Conservation (phyloP, 2,113 vertebrate species). For the Notothenia rossii region DNA sequence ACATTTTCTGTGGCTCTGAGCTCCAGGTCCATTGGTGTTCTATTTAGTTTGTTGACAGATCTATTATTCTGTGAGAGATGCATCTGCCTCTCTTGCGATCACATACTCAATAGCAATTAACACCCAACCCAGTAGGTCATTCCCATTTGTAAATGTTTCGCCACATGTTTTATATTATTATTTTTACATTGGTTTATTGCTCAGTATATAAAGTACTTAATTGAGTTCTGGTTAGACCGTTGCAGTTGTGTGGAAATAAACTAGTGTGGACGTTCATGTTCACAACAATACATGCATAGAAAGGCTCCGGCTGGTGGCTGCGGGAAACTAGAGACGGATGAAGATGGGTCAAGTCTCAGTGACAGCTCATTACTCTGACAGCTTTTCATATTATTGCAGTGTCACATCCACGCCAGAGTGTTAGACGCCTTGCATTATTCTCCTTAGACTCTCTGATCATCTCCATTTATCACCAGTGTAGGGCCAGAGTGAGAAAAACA, state of each 20-base stretch:
- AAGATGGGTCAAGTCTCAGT: slow-evolving; percentile 3
- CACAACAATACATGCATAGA: slow-evolving; percentile 14
- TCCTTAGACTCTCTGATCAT: slow-evolving; percentile 30
- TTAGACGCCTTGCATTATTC: slow-evolving; percentile 39
- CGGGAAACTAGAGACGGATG: slow-evolving; percentile 37
- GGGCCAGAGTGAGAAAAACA: slow-evolving; percentile 15
- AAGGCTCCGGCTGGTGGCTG: slow-evolving; percentile 10
- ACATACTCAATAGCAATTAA: too few relatives aligned
- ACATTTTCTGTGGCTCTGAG: too few relatives aligned
- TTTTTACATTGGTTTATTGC: too few relatives aligned
- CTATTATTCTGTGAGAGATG: too few relatives aligned
- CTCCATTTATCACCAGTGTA: slow-evolving; percentile 37
- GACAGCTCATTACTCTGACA: slow-evolving; percentile 48
- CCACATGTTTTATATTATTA: too few relatives aligned
- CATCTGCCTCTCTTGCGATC: too few relatives aligned
- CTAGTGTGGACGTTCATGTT: background rate
- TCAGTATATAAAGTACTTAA: too few relatives aligned
- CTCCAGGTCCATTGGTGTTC: too few relatives aligned
- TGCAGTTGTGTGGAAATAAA: slow-evolving; percentile 9
- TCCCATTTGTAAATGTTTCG: too few relatives aligned
- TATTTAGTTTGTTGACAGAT: too few relatives aligned
- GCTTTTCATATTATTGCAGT: slow-evolving; percentile 47
- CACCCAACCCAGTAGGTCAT: too few relatives aligned
- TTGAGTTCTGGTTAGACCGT: too few relatives aligned
- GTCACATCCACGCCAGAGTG: slow-evolving; percentile 34